A percentile compares a stretch with the other conserved stretches of the same genome.
Conservation (phyloP, 2,888 invertebrate species). For the Cactoblastis cactorum region DNA sequence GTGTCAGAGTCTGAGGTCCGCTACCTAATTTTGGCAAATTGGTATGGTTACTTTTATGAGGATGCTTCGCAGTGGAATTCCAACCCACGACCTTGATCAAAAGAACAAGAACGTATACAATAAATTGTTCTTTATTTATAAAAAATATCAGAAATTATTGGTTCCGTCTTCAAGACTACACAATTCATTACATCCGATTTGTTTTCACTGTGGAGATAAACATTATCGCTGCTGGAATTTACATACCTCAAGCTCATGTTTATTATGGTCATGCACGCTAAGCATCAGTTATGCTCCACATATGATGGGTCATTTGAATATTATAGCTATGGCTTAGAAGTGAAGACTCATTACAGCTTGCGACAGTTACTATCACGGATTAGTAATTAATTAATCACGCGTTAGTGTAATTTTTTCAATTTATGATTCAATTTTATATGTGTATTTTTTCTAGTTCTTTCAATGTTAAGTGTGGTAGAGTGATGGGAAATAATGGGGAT, state of each 20-base stretch:
- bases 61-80: no score
- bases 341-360: not conserved
- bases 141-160: not conserved
- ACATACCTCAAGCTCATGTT: not conserved
- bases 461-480: no score
- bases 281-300: constrained; percentile 8
- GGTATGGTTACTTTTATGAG: no score
- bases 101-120: no score
- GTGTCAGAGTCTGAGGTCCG: no score
- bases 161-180: not conserved
- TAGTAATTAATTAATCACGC: not conserved
- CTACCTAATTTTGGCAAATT: no score
- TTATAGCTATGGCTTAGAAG: not conserved
- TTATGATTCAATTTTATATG: not conserved
- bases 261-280: constrained; percentile 7
- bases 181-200: not conserved
- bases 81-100: no score
- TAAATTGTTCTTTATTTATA: no score
- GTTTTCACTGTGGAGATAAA: not conserved
- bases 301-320: constrained; percentile 8
- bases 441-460: not conserved
- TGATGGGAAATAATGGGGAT: no score
- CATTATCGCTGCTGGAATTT: not conserved
- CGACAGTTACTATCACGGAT: not conserved
- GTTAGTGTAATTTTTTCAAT: no score